Base-by-base conservation (phyloP, 1,140 invertebrate species). In the Atopsyche davidsoni region DNA sequence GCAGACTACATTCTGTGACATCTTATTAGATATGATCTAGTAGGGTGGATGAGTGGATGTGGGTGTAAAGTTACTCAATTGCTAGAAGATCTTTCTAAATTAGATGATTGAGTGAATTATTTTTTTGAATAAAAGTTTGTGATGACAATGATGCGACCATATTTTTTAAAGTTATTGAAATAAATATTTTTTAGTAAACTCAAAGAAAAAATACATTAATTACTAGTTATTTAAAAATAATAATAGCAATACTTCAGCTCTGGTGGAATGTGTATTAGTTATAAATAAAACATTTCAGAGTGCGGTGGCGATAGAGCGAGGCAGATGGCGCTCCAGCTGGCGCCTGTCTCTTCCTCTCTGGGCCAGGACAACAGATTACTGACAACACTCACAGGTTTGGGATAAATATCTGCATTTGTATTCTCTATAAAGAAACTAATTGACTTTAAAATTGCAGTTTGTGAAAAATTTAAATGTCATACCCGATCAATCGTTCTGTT, bases 291-390 rank as follows among this genome's bases (percentile, higher is more conserved):
- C 17, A 6, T 67, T 47, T 63, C 64, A 38, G 69, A 57, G 46
- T 45, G 42, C 40, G 55, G 55, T 17, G 52, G 55, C 34, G 47
- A 51, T 23, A 16, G 71, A 16, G 71, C 71, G 9, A 56, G 71
- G 4, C 62, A 67, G 48, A 57, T 72, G 4, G 71, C 71, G 6
- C 62, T 67, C 41, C 61, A 63, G 16, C 60, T 74, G n/a, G 69
- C 69, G 0, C 62, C 69, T 1, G 58, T 68, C 32, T 65, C 66
- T 49, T 62, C 64, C 60, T 64, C 67, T 21, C 64, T 66, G 6
- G 64, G 65, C 3, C 61, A 64, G 34, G 69, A 72, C 21, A 66
- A 62, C 46, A 58, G 70, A 25, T 53, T 73, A 46, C 64, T 73
- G 16, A 70, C 69, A 17, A 73, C 70, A 2, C 54, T 73, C 2